A percentile compares a stretch with the other conserved stretches of the same genome.
These are phyloP conservation scores for Galago senegalensis DNA, from an alignment of 2,797 vertebrate species.

Conservation along the genomic window DNA sequence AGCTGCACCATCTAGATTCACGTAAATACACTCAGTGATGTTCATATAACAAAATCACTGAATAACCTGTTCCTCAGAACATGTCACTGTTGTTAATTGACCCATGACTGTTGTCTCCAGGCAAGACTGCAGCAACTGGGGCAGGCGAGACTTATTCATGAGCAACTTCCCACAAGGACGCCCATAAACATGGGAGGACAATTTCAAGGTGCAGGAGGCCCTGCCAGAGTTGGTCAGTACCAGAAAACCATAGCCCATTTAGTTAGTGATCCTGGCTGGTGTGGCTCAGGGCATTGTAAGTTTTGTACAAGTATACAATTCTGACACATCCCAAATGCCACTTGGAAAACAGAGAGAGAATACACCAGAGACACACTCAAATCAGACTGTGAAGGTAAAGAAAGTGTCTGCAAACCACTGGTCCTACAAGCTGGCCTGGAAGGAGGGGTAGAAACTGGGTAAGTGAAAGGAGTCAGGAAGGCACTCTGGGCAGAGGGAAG, in stretches of 20 bases:
- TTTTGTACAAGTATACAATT: not conserved
- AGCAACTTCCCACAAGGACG: not conserved
- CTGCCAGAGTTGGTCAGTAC: not conserved
- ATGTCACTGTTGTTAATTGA: not conserved
- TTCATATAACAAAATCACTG: not conserved
- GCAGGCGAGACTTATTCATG: not conserved
- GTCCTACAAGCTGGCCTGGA: not conserved
- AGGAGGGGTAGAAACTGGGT: not conserved
- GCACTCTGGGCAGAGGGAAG: not conserved
- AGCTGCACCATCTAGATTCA: not conserved
- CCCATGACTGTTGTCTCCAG: not conserved
- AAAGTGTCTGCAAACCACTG: not conserved
- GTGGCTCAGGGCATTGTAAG: not conserved
- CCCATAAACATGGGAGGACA: rapidly evolving
- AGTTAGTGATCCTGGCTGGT: not conserved
- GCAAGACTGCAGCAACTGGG: not conserved
- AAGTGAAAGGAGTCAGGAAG: not conserved
- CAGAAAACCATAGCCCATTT: not conserved
- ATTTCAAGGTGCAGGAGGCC: not conserved
- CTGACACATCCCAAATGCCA: not conserved
- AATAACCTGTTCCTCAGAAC: not conserved
- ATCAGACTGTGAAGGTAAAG: not conserved
- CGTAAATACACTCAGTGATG: not conserved
- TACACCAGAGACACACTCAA: not conserved
- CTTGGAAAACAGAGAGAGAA: not conserved